Conservation (phyloP, 53 echinoderm and acorn worm species). For the Astropecten irregularis region DNA sequence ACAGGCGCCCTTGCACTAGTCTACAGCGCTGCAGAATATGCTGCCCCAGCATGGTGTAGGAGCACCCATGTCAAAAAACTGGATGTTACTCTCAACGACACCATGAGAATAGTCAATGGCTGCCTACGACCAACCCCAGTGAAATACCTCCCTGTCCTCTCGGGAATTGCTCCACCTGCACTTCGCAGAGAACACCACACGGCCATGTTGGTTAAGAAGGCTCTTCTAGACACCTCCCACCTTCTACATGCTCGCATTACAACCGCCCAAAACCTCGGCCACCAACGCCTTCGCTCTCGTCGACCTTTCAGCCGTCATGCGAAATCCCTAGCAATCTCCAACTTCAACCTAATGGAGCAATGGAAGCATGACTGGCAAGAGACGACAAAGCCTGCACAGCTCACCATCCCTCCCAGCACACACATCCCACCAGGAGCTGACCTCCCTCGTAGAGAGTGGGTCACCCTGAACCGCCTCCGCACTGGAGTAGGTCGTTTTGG, state of each 20-base stretch:
- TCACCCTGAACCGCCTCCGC: neutral
- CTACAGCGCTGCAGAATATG: constrained; percentile 6
- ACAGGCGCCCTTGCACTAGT: constrained; percentile 36
- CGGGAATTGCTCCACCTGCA: neutral
- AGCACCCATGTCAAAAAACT: too few relatives aligned
- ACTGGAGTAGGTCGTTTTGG: neutral
- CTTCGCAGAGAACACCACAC: neutral
- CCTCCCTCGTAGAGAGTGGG: neutral
- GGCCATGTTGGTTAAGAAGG: neutral
- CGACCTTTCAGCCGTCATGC: constrained; percentile 1
- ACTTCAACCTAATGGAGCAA: neutral
- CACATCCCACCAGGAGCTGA: neutral
- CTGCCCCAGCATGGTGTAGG: constrained; percentile 11
- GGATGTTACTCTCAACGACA: too few relatives aligned
- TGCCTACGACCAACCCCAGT: too few relatives aligned
- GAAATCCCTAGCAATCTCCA: neutral
- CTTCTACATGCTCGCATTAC: neutral
- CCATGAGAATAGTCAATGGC: too few relatives aligned
- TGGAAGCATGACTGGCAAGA: neutral
- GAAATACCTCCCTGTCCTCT: neutral
- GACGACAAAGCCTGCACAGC: neutral
- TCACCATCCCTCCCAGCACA: neutral
- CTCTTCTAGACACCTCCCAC: neutral
- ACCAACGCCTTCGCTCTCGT: constrained; percentile 26
- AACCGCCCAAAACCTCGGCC: constrained; percentile 2